Evolutionary conservation across 2,113 vertebrate genomes (phyloP).

Genomic region (Anoura caudifer): DNA sequence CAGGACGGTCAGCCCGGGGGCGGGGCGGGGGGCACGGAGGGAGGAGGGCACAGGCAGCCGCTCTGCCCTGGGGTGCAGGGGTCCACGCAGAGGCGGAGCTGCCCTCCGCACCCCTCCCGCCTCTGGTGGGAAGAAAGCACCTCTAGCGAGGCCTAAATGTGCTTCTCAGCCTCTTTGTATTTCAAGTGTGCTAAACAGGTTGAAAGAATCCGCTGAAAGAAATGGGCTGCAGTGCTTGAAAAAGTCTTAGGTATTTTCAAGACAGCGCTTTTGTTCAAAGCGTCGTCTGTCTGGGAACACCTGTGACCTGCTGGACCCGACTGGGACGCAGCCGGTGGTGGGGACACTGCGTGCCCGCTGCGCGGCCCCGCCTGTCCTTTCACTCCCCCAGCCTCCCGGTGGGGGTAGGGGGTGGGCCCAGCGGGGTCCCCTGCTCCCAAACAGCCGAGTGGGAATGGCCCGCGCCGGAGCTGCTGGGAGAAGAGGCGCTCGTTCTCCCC

Average conservation of each 20-base stretch:
- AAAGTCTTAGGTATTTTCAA: constrained; percentile 81
- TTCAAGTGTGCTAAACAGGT: constrained; percentile 80
- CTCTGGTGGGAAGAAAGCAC: constrained; percentile 66
- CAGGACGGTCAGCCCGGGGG: background rate
- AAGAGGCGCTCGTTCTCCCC: background rate
- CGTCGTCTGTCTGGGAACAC: constrained; percentile 79
- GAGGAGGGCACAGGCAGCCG: background rate
- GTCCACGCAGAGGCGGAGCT: background rate
- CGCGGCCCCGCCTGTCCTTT: constrained; percentile 36
- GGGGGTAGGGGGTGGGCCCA: constrained; percentile 80
- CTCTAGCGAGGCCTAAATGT: constrained; percentile 67
- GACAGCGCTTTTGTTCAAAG: constrained; percentile 79
- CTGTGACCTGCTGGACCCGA: constrained; percentile 83
- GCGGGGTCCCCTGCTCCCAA: constrained; percentile 69
- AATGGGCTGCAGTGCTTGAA: constrained; percentile 67
- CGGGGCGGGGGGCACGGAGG: too few relatives aligned
- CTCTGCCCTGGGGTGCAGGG: background rate
- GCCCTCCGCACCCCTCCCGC: constrained; percentile 17
- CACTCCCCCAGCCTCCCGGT: constrained; percentile 43
- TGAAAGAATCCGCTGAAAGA: constrained; percentile 75
- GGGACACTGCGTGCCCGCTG: constrained; percentile 73
- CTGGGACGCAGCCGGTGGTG: constrained; percentile 82
- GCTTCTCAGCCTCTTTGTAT: constrained; percentile 80
- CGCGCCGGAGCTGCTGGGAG: constrained; percentile 71
- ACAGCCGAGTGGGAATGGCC: constrained; percentile 42